phyloP scores from a whole-genome alignment of 2,797 vertebrate species.

The Aeoliscus strigatus region DNA sequence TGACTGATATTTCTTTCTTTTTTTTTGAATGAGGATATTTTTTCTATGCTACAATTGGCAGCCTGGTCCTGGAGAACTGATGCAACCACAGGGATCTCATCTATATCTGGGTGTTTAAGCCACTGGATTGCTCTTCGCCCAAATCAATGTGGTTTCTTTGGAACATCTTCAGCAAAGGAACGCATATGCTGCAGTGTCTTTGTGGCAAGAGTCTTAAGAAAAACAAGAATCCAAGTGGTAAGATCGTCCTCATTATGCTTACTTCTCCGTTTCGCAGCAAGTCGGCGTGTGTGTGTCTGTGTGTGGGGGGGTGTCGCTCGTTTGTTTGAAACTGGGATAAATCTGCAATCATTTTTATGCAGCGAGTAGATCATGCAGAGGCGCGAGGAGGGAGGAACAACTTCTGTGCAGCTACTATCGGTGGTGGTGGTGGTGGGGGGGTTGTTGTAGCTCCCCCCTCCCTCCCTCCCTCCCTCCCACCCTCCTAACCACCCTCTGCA shows the following conservation, averaged over 20 bases:
- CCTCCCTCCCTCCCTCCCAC: no score
- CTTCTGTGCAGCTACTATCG: slow-evolving; percentile 65
- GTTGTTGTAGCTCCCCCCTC: slow-evolving; percentile 18
- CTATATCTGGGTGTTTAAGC: slow-evolving; percentile 99
- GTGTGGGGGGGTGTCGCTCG: slow-evolving; percentile 33
- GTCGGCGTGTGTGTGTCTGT: slow-evolving; percentile 41
- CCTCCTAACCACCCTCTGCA: slow-evolving; percentile 43
- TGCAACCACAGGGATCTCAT: slow-evolving; percentile 98
- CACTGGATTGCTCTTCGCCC: slow-evolving; percentile 99
- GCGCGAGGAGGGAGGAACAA: slow-evolving; percentile 54
- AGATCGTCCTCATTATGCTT: slow-evolving; percentile 73
- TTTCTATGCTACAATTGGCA: slow-evolving; percentile 94
- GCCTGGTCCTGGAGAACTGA: slow-evolving; percentile 93
- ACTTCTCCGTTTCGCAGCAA: slow-evolving; percentile 42
- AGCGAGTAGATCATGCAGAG: slow-evolving; percentile 68
- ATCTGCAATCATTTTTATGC: slow-evolving; percentile 74
- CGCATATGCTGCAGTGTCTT: slow-evolving; percentile 99
- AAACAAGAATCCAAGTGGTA: slow-evolving; percentile 99
- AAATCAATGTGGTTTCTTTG: slow-evolving; percentile 99
- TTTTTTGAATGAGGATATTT: slow-evolving; percentile 87
- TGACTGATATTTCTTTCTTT: slow-evolving; percentile 82
- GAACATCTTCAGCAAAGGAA: slow-evolving; percentile 99
- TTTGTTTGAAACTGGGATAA: slow-evolving; percentile 57
- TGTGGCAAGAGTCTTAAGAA: slow-evolving; percentile 99
- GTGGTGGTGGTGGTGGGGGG: no score